Percentiles rank a stretch among this genome's conserved stretches.
These are phyloP conservation scores for Diorhabda sublineata DNA, from an alignment of 1,140 invertebrate genomes.

Conservation along the genomic window DNA sequence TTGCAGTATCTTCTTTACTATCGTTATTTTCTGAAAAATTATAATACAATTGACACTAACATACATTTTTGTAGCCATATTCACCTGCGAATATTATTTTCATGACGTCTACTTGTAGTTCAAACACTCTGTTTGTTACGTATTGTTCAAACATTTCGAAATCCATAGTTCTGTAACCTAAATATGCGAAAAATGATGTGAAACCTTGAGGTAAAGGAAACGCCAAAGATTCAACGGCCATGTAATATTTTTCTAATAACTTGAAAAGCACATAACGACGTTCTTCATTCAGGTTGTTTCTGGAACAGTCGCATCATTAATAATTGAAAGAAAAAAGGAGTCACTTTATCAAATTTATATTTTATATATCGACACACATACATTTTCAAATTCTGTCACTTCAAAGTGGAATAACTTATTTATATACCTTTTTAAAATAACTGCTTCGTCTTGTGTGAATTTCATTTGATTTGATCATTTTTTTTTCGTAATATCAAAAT, in stretches of 20 bases:
- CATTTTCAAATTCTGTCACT: no score
- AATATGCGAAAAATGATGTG: constrained; percentile 79
- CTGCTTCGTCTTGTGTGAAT: no score
- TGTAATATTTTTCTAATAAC: constrained; percentile 70
- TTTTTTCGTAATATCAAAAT: no score
- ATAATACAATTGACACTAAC: background rate
- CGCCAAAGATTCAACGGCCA: constrained; percentile 71
- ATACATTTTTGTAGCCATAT: constrained; percentile 8
- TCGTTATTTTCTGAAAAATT: constrained; percentile 62
- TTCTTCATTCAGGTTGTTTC: constrained; percentile 66
- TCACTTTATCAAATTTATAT: no score
- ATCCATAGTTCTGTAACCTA: constrained; percentile 71
- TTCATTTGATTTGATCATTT: no score
- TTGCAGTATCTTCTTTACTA: constrained; percentile 57
- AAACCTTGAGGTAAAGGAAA: constrained; percentile 82
- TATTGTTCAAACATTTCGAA: constrained; percentile 76
- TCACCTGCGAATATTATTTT: constrained; percentile 76
- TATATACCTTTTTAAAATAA: no score
- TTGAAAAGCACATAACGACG: constrained; percentile 67
- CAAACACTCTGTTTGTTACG: constrained; percentile 73
- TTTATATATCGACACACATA: no score
- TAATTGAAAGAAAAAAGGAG: constrained; percentile 3
- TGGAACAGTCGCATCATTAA: constrained; percentile 44
- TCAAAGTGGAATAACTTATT: no score
- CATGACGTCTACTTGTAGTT: constrained; percentile 80